phyloP scores from a whole-genome alignment of 2,888 invertebrate species.

The Ommatoiulus sabulosus region DNA sequence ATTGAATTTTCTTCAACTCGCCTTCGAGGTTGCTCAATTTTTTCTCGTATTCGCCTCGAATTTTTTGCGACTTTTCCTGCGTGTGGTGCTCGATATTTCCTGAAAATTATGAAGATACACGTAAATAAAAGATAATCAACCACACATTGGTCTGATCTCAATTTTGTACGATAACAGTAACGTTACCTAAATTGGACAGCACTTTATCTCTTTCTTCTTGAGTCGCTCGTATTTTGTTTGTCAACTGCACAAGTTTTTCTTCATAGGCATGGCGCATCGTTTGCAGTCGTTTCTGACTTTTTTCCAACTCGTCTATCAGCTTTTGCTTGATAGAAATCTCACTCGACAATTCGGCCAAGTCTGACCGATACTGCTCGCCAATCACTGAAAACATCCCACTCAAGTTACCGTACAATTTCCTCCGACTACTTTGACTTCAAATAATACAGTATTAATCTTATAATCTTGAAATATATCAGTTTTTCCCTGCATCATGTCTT shows the following conservation, averaged over 20 bases:
- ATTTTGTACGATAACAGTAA: constrained; percentile 48
- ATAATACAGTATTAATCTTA: too few relatives aligned
- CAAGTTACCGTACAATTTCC: too few relatives aligned
- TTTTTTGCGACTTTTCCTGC: constrained; percentile 75
- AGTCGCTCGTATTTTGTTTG: constrained; percentile 86
- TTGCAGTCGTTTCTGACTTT: constrained; percentile 86
- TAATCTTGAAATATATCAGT: too few relatives aligned
- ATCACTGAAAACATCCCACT: background rate
- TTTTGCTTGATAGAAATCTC: constrained; percentile 96
- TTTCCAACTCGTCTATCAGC: constrained; percentile 92
- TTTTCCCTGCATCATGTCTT: too few relatives aligned
- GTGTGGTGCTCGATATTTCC: constrained; percentile 63
- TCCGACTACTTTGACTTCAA: too few relatives aligned
- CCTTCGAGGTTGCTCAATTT: constrained; percentile 85
- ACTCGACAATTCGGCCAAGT: constrained; percentile 88
- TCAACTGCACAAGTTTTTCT: constrained; percentile 85
- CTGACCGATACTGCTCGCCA: constrained; percentile 67
- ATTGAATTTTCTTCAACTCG: constrained; percentile 85
- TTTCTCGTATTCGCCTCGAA: constrained; percentile 90
- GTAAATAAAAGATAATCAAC: background rate
- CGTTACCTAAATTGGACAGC: constrained; percentile 70
- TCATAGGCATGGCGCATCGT: constrained; percentile 92
- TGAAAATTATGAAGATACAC: constrained; percentile 16
- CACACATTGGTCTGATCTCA: constrained; percentile 24
- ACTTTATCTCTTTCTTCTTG: constrained; percentile 93